Evolutionary conservation across 2,797 vertebrate genomes (phyloP), one percentile per base, ranked within the genome.

Genomic region (Trachops cirrhosus): DNA sequence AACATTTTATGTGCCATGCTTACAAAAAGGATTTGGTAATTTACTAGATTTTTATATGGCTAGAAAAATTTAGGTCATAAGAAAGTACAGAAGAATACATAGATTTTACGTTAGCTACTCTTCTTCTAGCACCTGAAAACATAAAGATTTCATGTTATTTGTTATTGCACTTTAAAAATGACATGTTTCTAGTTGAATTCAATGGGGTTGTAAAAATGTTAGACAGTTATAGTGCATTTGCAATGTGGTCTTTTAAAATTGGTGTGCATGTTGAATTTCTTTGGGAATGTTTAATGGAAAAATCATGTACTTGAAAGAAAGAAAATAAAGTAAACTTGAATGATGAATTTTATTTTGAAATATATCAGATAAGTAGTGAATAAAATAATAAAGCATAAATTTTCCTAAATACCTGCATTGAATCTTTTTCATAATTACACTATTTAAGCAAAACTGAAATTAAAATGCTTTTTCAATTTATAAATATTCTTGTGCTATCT

Each of bases 241-340:
- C 52, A 77, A 64, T 82, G 32, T 67, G 22, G 50, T 87, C 19
- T 85, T 90, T 90, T 84, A 54, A 84, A 94, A 80, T 59, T 94
- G 14, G 18, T 71, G 50, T 71, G 50, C 6, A 22, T 70, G 24
- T 16, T 44, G 16, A 12, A 46, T 64, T 89, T 91, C 39, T 93
- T 86, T n/a, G 9, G 46, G 18, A 52, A 15, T 87, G 19, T 84
- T 59, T 93, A 84, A 95, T 80, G 44, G 41, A 79, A 41, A 94
- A 94, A 95, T 37, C 12, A 16, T 50, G 12, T 18, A 75, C 50
- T 39, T 64, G 39, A 87, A 64, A 92, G 14, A 5, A 3, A 91
- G 32, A 83, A 90, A 94, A 90, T 84, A 84, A 92, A 37, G 41
- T 26, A 84, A 91, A 73, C 22, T 44, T 85, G 37, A 94, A 91